These are phyloP conservation scores for Drosophila austrosaltans DNA, from an alignment of 2,888 invertebrate species.

Conservation along the genomic window DNA sequence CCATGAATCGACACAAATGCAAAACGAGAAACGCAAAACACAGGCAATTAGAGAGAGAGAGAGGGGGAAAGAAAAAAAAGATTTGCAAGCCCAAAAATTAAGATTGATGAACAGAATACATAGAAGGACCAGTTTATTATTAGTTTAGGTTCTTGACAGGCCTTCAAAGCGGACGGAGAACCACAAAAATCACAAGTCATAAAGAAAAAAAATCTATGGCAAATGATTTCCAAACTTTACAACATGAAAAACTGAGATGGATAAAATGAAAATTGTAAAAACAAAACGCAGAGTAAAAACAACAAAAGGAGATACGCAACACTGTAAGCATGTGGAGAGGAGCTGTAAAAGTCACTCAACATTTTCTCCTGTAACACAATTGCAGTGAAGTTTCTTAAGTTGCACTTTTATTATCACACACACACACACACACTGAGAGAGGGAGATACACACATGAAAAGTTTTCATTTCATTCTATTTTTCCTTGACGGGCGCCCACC, in stretches of 20 bases:
- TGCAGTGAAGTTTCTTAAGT: conserved; percentile 79
- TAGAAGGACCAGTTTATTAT: conserved; percentile 54
- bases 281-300: conserved; percentile 57
- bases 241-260: conserved; percentile 12
- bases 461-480: conserved; percentile 71
- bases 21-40: conserved; percentile 24
- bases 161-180: conserved; percentile 24
- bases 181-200: conserved; percentile 67
- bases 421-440: conserved; percentile 25
- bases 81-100: conserved; percentile 44
- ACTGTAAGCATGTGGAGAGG: conserved; percentile 41
- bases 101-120: conserved; percentile 69
- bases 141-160: conserved; percentile 47
- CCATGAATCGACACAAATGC: conserved; percentile 59
- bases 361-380: conserved; percentile 72
- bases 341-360: conserved; percentile 77
- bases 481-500: conserved; percentile 50
- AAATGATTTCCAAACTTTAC: not conserved
- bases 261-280: conserved; percentile 53
- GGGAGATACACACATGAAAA: conserved; percentile 38
- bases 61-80: conserved; percentile 34
- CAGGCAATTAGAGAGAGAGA: conserved; percentile 56
- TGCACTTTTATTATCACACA: conserved; percentile 74
- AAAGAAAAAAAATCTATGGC: conserved; percentile 39
- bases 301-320: conserved; percentile 51